Conservation (phyloP, 2,888 invertebrate species). For the Heliconius sara region DNA sequence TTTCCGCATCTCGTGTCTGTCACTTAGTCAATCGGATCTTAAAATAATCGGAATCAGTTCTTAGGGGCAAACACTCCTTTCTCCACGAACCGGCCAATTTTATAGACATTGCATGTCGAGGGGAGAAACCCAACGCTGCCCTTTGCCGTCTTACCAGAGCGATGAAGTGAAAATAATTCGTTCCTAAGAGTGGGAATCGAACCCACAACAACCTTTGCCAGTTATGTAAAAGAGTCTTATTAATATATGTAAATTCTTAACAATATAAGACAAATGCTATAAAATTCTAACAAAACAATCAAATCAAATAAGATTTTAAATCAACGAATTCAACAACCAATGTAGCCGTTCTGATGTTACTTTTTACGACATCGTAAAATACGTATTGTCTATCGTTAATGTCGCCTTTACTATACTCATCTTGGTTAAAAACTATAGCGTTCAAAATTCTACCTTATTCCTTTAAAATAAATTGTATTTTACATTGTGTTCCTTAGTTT, state of each 20-base stretch:
- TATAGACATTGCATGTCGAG: neutral
- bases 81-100: too few species aligned
- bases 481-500: conserved; percentile 4
- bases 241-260: neutral
- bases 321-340: conserved; percentile 26
- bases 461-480: neutral
- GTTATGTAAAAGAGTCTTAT: neutral
- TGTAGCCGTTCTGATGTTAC: conserved; percentile 43
- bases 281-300: neutral
- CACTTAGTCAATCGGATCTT: too few species aligned
- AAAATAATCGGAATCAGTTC: too few species aligned
- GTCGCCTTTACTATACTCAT: conserved; percentile 48
- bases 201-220: neutral
- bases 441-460: conserved; percentile 26
- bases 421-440: conserved; percentile 25
- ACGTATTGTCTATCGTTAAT: conserved; percentile 50
- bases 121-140: neutral
- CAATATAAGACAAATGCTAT: neutral
- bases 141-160: neutral
- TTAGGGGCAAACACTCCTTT: too few species aligned
- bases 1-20: too few species aligned
- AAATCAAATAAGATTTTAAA: conserved; percentile 16
- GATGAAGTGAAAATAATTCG: neutral
- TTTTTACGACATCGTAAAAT: conserved; percentile 50
- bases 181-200: neutral